Base-by-base conservation (phyloP, 1,140 invertebrate species). In the Physella acuta region DNA sequence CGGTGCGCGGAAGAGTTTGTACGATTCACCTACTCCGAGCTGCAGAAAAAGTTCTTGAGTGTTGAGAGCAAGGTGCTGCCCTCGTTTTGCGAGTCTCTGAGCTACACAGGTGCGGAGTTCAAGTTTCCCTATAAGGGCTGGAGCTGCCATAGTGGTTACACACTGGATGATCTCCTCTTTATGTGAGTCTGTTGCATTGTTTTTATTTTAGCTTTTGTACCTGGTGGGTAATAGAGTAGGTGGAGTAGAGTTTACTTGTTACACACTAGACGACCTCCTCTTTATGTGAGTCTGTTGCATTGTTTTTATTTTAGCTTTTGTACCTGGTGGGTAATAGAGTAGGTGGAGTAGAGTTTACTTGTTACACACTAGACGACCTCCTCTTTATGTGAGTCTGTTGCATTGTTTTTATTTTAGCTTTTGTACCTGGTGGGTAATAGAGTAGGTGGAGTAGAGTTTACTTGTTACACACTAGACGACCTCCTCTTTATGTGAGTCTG, bases 131-230 rank as follows among this genome's bases (percentile, higher is more conserved):
- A 34, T 2, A 52, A 26, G n/a, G 65, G 56, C 2, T 75, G 74
- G 74, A 59, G 17, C 16, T 75, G 74, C 37, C 62, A 64, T 5
- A 37, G 61, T 28, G 69, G 66, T 14, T 75, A 66, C 51, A 30
- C 33, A 30, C 36, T 73, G 17, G 67, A 73, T 53, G n/a, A 53
- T 4, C 20, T 3, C 16, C 1, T 17, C 2, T 66, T 66, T 58
- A 26, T 17, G 64, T 66, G 37, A 64, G 31, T 64, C 30, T 4
- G 30, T 61, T 55, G 20, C 8, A 44, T 44, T 44, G 8, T 55
- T 17, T 3, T 26, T 49, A 59, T 33, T 62, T 37, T 20, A n/a
- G n/a, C n/a, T n/a, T n/a, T n/a, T n/a, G n/a, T n/a, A n/a, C n/a
- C n/a, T n/a, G n/a, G n/a, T n/a, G n/a, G n/a, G n/a, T 20, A 24